Evolutionary conservation across 2,888 invertebrate genomes (phyloP).

Genomic region (Ophioninae sp.): DNA sequence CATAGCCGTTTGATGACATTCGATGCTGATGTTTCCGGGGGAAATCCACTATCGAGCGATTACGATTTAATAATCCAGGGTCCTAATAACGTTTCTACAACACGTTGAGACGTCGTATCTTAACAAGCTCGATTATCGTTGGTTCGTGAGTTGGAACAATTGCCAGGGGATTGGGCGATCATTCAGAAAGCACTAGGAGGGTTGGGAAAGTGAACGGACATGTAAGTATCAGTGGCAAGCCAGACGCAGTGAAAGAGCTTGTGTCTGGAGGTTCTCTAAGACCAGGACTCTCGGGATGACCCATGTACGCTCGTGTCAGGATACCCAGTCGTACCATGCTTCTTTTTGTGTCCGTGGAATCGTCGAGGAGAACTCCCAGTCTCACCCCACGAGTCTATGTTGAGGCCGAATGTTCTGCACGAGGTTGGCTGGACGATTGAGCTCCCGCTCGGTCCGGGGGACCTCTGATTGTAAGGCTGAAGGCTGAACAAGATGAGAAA

Average conservation of each 20-base stretch:
- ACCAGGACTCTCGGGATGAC: neutral
- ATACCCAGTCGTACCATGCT: slow-evolving; percentile 12
- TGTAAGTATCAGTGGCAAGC: neutral
- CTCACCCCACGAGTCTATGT: slow-evolving; percentile 23
- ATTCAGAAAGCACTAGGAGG: slow-evolving; percentile 32
- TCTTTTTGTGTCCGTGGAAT: slow-evolving; percentile 25
- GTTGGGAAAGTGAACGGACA: neutral
- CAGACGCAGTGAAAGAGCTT: neutral
- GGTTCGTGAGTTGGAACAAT: slow-evolving; percentile 37
- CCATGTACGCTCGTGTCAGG: slow-evolving; percentile 17
- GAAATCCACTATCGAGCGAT: neutral
- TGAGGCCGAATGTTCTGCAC: slow-evolving; percentile 50
- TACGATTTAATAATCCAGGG: neutral
- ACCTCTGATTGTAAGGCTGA: slow-evolving; percentile 21
- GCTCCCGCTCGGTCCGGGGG: slow-evolving; percentile 42
- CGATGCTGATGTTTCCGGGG: neutral
- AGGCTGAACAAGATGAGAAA: slow-evolving; percentile 49
- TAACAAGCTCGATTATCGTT: slow-evolving; percentile 45
- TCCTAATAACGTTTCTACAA: neutral
- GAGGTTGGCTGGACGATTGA: slow-evolving; percentile 52
- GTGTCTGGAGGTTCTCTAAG: neutral
- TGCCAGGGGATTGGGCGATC: slow-evolving; percentile 23
- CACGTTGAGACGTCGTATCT: neutral
- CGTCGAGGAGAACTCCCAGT: slow-evolving; percentile 18
- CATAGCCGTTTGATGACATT: neutral